Conservation (phyloP, 1,140 invertebrate genomes). For the Chironomus striatipennis region DNA sequence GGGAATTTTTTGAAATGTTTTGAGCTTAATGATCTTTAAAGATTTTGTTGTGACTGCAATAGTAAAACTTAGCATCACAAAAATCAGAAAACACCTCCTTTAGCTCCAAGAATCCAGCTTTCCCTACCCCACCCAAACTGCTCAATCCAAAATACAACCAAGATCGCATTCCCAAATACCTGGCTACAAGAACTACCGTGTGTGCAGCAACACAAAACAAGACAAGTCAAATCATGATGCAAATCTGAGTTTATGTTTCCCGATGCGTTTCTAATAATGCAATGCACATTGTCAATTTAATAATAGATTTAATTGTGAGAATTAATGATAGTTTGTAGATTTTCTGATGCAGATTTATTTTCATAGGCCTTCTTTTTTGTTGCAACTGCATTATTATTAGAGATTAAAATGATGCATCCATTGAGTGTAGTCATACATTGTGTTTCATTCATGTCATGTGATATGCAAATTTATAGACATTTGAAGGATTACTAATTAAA, state of each 20-base stretch:
- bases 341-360: neutral
- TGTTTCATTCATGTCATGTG: neutral
- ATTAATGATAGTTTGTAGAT: conserved; percentile 20
- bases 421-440: neutral
- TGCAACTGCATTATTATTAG: neutral
- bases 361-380: neutral
- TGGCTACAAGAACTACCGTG: neutral
- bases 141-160: no score
- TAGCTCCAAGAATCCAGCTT: no score
- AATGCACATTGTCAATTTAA: conserved; percentile 21
- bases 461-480: conserved; percentile 14
- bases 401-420: neutral
- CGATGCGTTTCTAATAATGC: conserved; percentile 23
- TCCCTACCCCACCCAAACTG: no score
- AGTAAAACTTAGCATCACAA: no score
- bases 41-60: no score
- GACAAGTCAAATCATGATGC: neutral
- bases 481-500: conserved; percentile 2
- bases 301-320: conserved; percentile 24
- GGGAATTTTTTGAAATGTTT: no score
- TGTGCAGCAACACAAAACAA: conserved; percentile 7
- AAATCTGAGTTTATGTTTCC: conserved; percentile 19
- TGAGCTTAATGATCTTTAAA: no score
- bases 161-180: no score
- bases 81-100: no score